Evolutionary conservation across 2,888 invertebrate genomes (phyloP), one percentile per base, ranked within the genome.

Genomic region (Tachina lurida): DNA sequence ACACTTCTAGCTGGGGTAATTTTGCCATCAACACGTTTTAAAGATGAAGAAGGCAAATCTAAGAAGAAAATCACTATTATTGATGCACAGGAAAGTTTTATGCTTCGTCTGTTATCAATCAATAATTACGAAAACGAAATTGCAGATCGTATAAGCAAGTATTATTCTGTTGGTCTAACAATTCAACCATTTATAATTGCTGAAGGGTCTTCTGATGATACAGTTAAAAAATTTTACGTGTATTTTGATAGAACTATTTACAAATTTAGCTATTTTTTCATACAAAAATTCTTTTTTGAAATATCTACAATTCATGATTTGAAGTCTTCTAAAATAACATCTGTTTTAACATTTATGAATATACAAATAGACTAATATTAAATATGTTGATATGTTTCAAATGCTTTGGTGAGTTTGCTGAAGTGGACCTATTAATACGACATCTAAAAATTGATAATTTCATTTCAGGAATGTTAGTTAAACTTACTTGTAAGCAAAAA

Each of bases 131-230:
- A 86, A 70, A 17, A 52, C 52, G 70, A 87, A 81, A 87, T 87
- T 22, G 74, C 82, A 17, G 86, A 87, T 58, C 39, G 87, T 39
- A 75, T 76, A 13, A 65, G 63, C 49, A 87, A 86, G 62, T 88
- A 87, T 74, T 88, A 83, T 70, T 82, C 80, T 62, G 67, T 70
- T 45, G 84, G 87, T 17, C 56, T 87, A 10, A 86, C 87, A 19
- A 83, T 88, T 54, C 87, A 87, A 68, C 87, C 88, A 39, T 80
- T 87, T 58, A 70, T 88, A 41, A 84, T 88, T 56, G 85, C 77
- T 56, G 87, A 84, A 45, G 87, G 86, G 47, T 22, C 60, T 45
- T 73, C 75, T 52, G 76, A 80, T 49, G 17, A 31, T 4, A 49
- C 78, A 52, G 41, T 84, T 19, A 84, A 54, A 73, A 19, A 22